These are phyloP conservation scores for Lycodopsis pacificus DNA, from an alignment of 2,797 vertebrate species.

Conservation along the genomic window DNA sequence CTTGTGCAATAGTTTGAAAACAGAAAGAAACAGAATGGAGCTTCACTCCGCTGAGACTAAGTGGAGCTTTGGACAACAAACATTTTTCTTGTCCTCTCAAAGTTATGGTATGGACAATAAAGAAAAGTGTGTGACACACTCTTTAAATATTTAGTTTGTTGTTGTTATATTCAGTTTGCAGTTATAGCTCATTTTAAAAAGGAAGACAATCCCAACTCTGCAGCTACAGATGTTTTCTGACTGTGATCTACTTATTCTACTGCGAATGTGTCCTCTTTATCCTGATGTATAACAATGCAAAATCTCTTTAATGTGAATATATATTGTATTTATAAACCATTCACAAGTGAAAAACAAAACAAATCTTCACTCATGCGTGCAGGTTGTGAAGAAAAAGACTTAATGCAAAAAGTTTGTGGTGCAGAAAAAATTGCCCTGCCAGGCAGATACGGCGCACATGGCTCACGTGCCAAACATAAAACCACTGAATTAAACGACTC, in stretches of 20 bases:
- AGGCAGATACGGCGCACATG: constrained; percentile 49
- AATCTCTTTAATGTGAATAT: neutral
- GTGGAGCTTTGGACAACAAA: neutral
- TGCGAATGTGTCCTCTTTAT: constrained; percentile 6
- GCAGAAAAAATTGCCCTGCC: constrained; percentile 65
- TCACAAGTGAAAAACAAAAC: neutral
- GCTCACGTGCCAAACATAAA: constrained; percentile 49
- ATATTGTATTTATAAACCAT: constrained; percentile 5
- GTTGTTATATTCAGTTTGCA: neutral
- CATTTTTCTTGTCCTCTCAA: neutral
- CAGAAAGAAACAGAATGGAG: constrained; percentile 9
- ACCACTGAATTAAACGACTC: constrained; percentile 28
- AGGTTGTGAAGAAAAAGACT: constrained; percentile 17
- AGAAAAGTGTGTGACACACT: neutral
- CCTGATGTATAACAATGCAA: constrained; percentile 1
- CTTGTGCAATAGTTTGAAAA: neutral
- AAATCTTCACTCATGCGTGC: constrained; percentile 34
- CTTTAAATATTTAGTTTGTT: neutral
- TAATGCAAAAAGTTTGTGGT: constrained; percentile 47
- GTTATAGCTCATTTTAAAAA: neutral
- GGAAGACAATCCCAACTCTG: neutral
- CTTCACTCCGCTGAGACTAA: neutral
- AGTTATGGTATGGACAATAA: neutral
- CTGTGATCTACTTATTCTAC: neutral
- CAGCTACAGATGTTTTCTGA: constrained; percentile 6